These are phyloP conservation scores for Tetrax tetrax DNA, from an alignment of 2,113 vertebrate genomes.

Conservation along the genomic window DNA sequence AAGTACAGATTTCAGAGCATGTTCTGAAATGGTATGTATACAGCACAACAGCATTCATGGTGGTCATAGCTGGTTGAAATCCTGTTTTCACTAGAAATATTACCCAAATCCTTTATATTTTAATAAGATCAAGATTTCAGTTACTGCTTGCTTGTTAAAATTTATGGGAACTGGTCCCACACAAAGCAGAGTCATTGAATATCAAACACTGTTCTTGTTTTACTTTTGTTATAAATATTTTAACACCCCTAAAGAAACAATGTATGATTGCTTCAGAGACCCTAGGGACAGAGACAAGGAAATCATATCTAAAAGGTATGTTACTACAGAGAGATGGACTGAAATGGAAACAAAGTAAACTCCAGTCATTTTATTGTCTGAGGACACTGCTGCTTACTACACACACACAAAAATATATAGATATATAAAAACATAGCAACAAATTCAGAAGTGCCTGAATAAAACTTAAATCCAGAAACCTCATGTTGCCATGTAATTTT, in stretches of 20 bases:
- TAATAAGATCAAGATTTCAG: neutral
- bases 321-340: neutral
- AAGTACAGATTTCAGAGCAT: neutral
- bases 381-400: neutral
- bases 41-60: neutral
- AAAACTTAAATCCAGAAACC: neutral
- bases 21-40: neutral
- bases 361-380: neutral
- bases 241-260: neutral
- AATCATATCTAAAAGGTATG: neutral
- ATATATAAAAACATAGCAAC: neutral
- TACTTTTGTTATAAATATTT: slow-evolving; percentile 26
- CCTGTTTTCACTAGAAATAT: neutral
- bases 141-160: neutral
- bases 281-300: neutral
- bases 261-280: neutral
- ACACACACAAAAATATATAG: neutral
- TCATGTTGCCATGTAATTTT: neutral
- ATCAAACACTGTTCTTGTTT: slow-evolving; percentile 6
- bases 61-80: neutral
- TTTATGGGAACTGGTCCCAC: neutral
- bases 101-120: neutral
- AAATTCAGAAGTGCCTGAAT: neutral
- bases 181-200: neutral
- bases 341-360: neutral